Evolutionary conservation across 2,797 vertebrate species (phyloP).

Genomic region (Pteropus rufus): DNA sequence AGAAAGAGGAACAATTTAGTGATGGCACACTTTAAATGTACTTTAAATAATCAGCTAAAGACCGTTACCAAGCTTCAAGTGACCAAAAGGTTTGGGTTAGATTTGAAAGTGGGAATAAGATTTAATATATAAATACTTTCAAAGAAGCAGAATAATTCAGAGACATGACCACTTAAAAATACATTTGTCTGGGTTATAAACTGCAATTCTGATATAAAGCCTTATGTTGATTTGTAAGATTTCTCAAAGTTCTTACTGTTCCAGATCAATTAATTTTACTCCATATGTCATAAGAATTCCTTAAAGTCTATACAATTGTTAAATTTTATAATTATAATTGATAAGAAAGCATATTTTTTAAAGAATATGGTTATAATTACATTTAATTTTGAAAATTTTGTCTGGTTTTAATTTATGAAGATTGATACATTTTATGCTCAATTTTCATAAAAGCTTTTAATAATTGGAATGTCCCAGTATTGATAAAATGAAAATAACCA

Average conservation of each 20-base stretch:
- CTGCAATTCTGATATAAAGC: background rate
- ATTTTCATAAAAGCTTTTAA: background rate
- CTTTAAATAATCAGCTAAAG: background rate
- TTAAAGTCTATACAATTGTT: background rate
- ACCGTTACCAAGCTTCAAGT: background rate
- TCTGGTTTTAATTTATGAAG: background rate
- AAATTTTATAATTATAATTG: background rate
- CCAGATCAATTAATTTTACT: background rate
- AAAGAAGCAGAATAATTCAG: background rate
- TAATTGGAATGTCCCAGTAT: background rate
- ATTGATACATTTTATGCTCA: background rate
- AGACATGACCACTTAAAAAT: background rate
- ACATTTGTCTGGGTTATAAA: background rate
- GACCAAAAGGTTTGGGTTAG: background rate
- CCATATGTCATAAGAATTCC: background rate
- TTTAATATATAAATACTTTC: background rate
- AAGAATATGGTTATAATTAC: background rate
- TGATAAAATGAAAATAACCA: background rate
- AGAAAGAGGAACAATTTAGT: background rate
- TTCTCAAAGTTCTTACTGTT: constrained; percentile 14
- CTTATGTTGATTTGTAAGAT: background rate
- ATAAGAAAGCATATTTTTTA: background rate
- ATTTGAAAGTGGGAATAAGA: background rate
- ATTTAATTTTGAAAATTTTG: background rate
- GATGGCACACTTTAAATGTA: background rate